phyloP scores from a whole-genome alignment of 2,888 invertebrate genomes.

The Margaritifera margaritifera region DNA sequence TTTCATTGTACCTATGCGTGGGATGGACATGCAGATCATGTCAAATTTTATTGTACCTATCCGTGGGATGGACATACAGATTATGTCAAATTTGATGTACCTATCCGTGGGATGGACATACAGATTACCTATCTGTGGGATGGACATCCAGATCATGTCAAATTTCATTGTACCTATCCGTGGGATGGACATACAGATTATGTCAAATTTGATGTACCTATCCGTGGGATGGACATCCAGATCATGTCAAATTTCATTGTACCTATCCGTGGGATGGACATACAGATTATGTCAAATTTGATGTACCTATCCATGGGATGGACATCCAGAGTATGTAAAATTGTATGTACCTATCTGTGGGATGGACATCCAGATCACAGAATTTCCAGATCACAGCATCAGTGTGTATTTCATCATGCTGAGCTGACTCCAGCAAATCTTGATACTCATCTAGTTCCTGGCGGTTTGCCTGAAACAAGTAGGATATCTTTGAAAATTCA shows the following conservation, averaged over 20 bases:
- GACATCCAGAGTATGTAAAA: neutral
- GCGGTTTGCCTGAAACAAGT: conserved; percentile 36
- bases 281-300: conserved; percentile 83
- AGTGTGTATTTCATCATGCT: conserved; percentile 48
- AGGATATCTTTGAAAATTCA: too few relatives aligned
- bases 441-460: conserved; percentile 48
- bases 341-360: conserved; percentile 51
- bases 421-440: conserved; percentile 43
- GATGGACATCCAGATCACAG: conserved; percentile 87
- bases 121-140: conserved; percentile 81
- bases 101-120: conserved; percentile 75
- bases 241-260: conserved; percentile 76
- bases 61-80: conserved; percentile 78
- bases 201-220: conserved; percentile 34
- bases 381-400: conserved; percentile 94
- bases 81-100: conserved; percentile 71
- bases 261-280: conserved; percentile 56
- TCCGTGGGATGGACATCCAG: conserved; percentile 78
- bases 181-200: conserved; percentile 80
- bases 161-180: conserved; percentile 49
- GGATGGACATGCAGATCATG: conserved; percentile 82
- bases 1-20: conserved; percentile 49
- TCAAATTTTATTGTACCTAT: conserved; percentile 42
- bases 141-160: conserved; percentile 82
- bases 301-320: neutral